A percentile compares a stretch with the other conserved stretches of the same genome.
Conservation (phyloP, 2,888 invertebrate genomes). For the Seira musarum region DNA sequence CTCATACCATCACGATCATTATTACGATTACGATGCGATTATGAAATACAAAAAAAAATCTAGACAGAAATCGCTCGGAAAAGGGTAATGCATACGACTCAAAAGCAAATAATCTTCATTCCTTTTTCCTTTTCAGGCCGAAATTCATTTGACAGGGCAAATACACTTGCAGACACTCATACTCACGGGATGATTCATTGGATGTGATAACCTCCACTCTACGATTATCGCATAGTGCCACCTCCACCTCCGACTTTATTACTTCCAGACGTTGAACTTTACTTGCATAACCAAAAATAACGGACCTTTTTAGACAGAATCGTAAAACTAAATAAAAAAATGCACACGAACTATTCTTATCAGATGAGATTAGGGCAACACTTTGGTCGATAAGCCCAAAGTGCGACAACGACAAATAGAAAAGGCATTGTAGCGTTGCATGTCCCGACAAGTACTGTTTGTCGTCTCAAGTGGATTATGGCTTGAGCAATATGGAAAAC, state of each 20-base stretch:
- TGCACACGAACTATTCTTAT: background rate
- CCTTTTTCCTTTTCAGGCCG: constrained; percentile 40
- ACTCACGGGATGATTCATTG: constrained; percentile 32
- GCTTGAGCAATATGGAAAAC: background rate
- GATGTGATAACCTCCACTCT: constrained; percentile 50
- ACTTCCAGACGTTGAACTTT: constrained; percentile 55
- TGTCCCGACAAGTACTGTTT: background rate
- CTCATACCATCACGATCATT: constrained; percentile 5
- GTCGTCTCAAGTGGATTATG: background rate
- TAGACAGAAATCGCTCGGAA: no score
- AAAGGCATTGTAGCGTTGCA: background rate
- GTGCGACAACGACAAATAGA: background rate
- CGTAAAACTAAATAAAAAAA: no score
- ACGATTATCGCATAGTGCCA: constrained; percentile 30
- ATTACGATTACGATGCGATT: constrained; percentile 28
- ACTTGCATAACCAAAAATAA: constrained; percentile 16
- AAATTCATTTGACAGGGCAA: constrained; percentile 46
- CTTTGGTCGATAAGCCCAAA: background rate
- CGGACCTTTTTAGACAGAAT: background rate
- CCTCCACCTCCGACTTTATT: constrained; percentile 53
- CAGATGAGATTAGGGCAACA: background rate
- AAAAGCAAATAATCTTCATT: no score
- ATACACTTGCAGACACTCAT: background rate
- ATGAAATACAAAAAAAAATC: no score
- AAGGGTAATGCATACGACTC: no score